Evolutionary conservation across 2,888 invertebrate genomes (phyloP), one percentile per base, ranked within the genome.

Genomic region (Chironomus riparius): DNA sequence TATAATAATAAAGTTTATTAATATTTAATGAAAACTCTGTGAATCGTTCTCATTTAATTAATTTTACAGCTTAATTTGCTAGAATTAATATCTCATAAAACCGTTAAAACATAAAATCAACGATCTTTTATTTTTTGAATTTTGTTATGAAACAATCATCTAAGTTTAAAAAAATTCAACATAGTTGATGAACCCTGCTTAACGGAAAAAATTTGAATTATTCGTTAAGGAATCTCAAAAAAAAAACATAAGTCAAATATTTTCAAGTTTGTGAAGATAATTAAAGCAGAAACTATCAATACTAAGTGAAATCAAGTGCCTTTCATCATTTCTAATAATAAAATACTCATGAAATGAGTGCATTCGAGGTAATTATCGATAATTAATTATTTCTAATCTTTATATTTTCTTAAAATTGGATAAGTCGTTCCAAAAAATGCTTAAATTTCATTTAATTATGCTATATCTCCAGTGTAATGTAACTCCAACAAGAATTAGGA

Each of bases 401-500:
- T 65, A n/a, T 13, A 4, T 18, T 65, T 21, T 65, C 4, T 2
- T 21, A 2, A 0, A 2, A 3, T 21, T 22, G 5, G 13, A 13
- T 1, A 6, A 18, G 1, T 10, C 0, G 22, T 47, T 18, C 13
- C 1, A 50, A 6, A 70, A 21, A 70, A 22, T 24, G 5, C 13
- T 22, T 15, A 13, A 48, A 5, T 47, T 7, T 4, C 13, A 38
- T 24, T 28, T 24, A 71, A 50, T 56, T 71, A 15, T 28, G 2
- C n/a, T 61, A 7, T 28, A 21, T 70, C 12, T 56, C 28, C 68
- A 83, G 84, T 80, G 84, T 50, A 81, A 79, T 71, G 77, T 84
- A 22, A 85, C 85, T 15, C 85, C 84, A 47, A 80, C 82, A n/a
- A 80, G 83, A 3, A 70, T 78, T 0, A 82, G 82, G 77, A 80